A percentile compares a stretch with the other conserved stretches of the same genome.
These are phyloP conservation scores for Folsomia candida DNA, from an alignment of 2,888 invertebrate genomes.

Conservation along the genomic window DNA sequence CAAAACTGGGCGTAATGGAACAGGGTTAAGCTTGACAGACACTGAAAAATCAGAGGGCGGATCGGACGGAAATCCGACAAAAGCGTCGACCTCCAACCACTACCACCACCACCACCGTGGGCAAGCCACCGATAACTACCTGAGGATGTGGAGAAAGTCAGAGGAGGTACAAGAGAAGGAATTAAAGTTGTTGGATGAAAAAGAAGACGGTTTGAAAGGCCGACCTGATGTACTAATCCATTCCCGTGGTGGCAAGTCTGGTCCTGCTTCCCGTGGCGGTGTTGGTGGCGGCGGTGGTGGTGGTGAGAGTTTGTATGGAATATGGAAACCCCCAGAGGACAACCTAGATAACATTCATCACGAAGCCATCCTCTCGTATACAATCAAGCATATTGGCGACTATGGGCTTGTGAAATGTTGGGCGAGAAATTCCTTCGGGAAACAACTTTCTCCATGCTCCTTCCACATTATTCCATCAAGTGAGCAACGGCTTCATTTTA, in stretches of 20 bases:
- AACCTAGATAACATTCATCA: constrained; percentile 52
- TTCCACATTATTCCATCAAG: constrained; percentile 71
- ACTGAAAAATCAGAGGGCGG: background rate
- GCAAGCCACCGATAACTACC: background rate
- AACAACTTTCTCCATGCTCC: constrained; percentile 75
- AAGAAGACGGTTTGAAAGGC: background rate
- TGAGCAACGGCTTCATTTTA: constrained; percentile 20
- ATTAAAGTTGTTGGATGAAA: background rate
- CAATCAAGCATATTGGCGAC: constrained; percentile 61
- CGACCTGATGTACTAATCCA: background rate
- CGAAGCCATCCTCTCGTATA: constrained; percentile 58
- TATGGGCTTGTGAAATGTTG: constrained; percentile 82
- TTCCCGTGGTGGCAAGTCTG: background rate
- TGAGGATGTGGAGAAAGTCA: background rate
- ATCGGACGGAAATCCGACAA: background rate
- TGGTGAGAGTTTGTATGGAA: constrained; percentile 67
- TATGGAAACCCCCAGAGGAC: constrained; percentile 7
- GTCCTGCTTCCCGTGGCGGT: background rate
- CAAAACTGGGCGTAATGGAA: background rate
- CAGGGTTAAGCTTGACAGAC: background rate
- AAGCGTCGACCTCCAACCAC: background rate
- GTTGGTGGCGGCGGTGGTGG: constrained; percentile 53
- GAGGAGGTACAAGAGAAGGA: background rate
- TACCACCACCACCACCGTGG: background rate
- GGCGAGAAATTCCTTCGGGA: constrained; percentile 80